phyloP scores from a whole-genome alignment of 2,888 invertebrate species.

The Drosophila antonietae region DNA sequence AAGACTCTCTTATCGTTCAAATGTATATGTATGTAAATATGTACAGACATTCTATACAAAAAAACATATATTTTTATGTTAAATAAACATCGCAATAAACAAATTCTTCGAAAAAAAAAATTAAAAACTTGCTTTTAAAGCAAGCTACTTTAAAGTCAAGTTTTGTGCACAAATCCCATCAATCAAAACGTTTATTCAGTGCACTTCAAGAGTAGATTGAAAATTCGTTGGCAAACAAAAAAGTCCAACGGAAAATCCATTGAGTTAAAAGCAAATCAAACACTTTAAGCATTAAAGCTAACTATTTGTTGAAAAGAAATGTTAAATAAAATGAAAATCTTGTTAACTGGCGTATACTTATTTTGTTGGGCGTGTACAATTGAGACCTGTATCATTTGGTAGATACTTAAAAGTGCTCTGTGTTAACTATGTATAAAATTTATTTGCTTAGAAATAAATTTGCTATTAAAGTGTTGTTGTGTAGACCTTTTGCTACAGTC shows the following conservation, averaged over 20 bases:
- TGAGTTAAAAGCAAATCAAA: slow-evolving; percentile 50
- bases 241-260: slow-evolving; percentile 25
- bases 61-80: slow-evolving; percentile 13
- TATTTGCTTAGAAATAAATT: slow-evolving; percentile 58
- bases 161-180: slow-evolving; percentile 45
- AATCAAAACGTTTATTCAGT: slow-evolving; percentile 48
- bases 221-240: slow-evolving; percentile 25
- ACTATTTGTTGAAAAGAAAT: slow-evolving; percentile 39
- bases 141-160: slow-evolving; percentile 38
- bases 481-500: slow-evolving; percentile 47
- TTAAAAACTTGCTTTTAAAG: slow-evolving; percentile 17
- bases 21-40: slow-evolving; percentile 23
- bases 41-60: slow-evolving; percentile 44
- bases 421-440: slow-evolving; percentile 43
- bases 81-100: slow-evolving; percentile 24
- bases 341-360: slow-evolving; percentile 65
- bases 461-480: slow-evolving; percentile 38
- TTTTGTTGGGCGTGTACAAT: slow-evolving; percentile 50
- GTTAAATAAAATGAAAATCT: slow-evolving; percentile 31
- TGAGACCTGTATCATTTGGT: slow-evolving; percentile 47
- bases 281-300: slow-evolving; percentile 61
- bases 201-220: slow-evolving; percentile 45
- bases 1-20: slow-evolving; percentile 1
- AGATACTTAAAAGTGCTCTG: slow-evolving; percentile 53
- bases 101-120: slow-evolving; percentile 16